phyloP scores from a whole-genome alignment of 2,888 invertebrate genomes.

The Allygus modestus region DNA sequence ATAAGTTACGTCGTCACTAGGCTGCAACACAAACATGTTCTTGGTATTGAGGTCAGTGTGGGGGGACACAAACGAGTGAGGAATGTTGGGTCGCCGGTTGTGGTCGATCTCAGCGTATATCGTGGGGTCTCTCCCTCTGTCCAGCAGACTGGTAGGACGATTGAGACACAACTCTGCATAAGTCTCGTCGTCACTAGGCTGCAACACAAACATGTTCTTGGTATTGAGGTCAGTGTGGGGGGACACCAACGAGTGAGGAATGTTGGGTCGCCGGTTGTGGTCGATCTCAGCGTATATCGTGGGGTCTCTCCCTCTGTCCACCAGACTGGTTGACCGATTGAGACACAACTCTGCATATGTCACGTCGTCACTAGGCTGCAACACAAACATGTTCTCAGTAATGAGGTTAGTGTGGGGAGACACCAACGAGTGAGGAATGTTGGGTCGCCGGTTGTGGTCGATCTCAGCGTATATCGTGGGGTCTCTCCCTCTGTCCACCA shows the following conservation, averaged over 20 bases:
- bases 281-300: slow-evolving; percentile 87
- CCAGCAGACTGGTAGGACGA: slow-evolving; percentile 77
- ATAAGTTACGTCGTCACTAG: slow-evolving; percentile 79
- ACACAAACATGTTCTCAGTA: slow-evolving; percentile 37
- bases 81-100: slow-evolving; percentile 74
- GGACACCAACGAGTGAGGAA: slow-evolving; percentile 61
- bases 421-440: slow-evolving; percentile 62
- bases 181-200: slow-evolving; percentile 78
- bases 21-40: slow-evolving; percentile 66
- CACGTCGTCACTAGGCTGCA: slow-evolving; percentile 76
- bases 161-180: slow-evolving; percentile 80
- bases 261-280: slow-evolving; percentile 76
- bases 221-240: slow-evolving; percentile 20
- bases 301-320: slow-evolving; percentile 80
- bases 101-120: slow-evolving; percentile 88
- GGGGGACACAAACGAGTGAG: slow-evolving; percentile 63
- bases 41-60: slow-evolving; percentile 16
- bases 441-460: slow-evolving; percentile 79
- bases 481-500: slow-evolving; percentile 80
- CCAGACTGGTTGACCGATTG: slow-evolving; percentile 77
- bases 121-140: slow-evolving; percentile 82
- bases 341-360: slow-evolving; percentile 81
- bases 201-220: slow-evolving; percentile 53
- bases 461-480: slow-evolving; percentile 87
- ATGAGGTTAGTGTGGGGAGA: slow-evolving; percentile 16